Percentiles rank a stretch among this genome's conserved stretches.
Evolutionary conservation across 2,888 invertebrate genomes (phyloP).

Genomic region (Synergus japonicus): DNA sequence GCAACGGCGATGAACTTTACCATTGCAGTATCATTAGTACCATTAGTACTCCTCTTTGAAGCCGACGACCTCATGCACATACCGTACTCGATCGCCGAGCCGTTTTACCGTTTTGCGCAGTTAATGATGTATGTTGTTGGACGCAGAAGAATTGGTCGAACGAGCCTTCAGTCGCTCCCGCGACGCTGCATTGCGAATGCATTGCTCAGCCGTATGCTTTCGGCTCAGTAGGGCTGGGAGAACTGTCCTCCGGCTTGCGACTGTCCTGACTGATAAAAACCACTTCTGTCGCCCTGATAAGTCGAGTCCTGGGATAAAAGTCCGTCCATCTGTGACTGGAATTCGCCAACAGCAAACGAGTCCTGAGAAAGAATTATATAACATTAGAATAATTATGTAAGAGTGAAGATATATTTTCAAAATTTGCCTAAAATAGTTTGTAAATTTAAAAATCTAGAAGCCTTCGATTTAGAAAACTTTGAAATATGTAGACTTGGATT

Average conservation of each 20-base stretch:
- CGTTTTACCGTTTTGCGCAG: constrained; percentile 72
- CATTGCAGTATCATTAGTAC: constrained; percentile 51
- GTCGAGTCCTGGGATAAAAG: constrained; percentile 95
- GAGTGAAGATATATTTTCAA: too few relatives aligned
- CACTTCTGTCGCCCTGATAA: constrained; percentile 84
- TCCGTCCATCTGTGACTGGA: constrained; percentile 96
- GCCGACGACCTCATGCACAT: constrained; percentile 67
- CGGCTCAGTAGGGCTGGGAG: constrained; percentile 84
- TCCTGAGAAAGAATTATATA: constrained; percentile 76
- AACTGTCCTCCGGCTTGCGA: constrained; percentile 80
- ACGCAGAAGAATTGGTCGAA: constrained; percentile 75
- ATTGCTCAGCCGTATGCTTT: constrained; percentile 73
- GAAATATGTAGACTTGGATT: too few relatives aligned
- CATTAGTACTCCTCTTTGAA: constrained; percentile 58
- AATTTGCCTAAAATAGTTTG: too few relatives aligned
- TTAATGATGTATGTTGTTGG: constrained; percentile 71
- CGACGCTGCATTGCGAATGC: constrained; percentile 77
- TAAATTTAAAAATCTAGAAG: too few relatives aligned
- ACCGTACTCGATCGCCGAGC: constrained; percentile 70
- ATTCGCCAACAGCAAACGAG: constrained; percentile 89
- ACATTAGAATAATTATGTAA: background rate
- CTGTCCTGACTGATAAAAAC: constrained; percentile 80
- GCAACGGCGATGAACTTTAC: constrained; percentile 54
- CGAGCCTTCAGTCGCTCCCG: constrained; percentile 77
- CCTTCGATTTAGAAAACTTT: too few relatives aligned